Evolutionary conservation across 2,888 invertebrate species (phyloP).

Genomic region (Lysandra coridon): DNA sequence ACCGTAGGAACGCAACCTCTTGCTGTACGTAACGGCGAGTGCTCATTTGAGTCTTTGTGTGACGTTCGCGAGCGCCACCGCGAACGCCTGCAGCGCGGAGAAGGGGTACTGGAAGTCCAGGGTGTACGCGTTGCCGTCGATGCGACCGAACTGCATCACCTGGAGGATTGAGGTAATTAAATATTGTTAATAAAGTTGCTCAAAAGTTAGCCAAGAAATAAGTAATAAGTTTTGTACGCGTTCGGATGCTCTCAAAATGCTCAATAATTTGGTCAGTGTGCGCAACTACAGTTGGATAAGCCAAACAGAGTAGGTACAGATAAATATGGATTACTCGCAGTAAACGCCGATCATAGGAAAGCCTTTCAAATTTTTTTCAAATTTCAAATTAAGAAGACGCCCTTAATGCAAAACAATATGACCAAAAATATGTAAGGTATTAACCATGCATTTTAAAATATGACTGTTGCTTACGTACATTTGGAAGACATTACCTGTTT

Average conservation of each 20-base stretch:
- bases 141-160: slow-evolving; percentile 99
- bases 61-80: slow-evolving; percentile 97
- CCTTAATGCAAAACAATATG: too few species aligned
- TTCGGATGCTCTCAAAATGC: too few species aligned
- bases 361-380: too few species aligned
- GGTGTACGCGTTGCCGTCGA: slow-evolving; percentile 99
- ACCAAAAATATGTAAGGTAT: too few species aligned
- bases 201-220: background rate
- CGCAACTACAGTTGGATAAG: too few species aligned
- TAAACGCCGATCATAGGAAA: too few species aligned
- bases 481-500: slow-evolving; percentile 87
- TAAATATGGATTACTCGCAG: too few species aligned
- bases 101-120: slow-evolving; percentile 99
- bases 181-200: background rate
- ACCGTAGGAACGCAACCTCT: slow-evolving; percentile 46
- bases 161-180: slow-evolving; percentile 55
- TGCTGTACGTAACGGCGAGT: slow-evolving; percentile 44
- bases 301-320: too few species aligned
- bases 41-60: slow-evolving; percentile 95
- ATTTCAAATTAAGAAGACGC: too few species aligned
- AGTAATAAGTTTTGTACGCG: background rate
- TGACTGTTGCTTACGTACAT: too few species aligned
- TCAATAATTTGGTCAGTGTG: too few species aligned
- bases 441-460: too few species aligned
- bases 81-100: slow-evolving; percentile 98